Evolutionary conservation across 2,797 vertebrate species (phyloP).

Genomic region (Cetoscarus ocellatus): DNA sequence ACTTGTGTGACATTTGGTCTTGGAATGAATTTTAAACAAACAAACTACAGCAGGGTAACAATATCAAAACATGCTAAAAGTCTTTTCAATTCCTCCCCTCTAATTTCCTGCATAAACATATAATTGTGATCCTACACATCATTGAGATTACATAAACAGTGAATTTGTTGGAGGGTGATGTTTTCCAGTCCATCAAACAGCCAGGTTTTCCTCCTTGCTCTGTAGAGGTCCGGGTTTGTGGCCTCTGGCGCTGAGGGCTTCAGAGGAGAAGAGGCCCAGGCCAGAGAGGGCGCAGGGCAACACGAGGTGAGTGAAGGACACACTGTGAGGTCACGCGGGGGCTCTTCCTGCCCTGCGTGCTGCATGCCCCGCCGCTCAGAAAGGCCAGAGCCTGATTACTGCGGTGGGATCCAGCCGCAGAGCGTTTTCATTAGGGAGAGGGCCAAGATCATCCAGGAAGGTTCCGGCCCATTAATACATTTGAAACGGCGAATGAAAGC

Average conservation of each 20-base stretch:
- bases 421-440: conserved; percentile 88
- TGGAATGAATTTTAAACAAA: conserved; percentile 27
- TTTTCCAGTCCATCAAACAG: conserved; percentile 57
- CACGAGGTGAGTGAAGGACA: conserved; percentile 74
- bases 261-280: conserved; percentile 68
- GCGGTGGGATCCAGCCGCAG: conserved; percentile 81
- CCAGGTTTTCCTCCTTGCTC: conserved; percentile 37
- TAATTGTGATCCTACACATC: conserved; percentile 51
- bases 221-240: conserved; percentile 44
- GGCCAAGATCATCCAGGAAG: conserved; percentile 88
- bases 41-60: conserved; percentile 20
- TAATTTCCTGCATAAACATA: conserved; percentile 37
- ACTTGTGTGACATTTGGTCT: conserved; percentile 31
- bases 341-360: conserved; percentile 81
- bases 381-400: conserved; percentile 84
- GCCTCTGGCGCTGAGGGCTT: conserved; percentile 58
- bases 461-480: conserved; percentile 90
- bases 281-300: conserved; percentile 71
- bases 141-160: conserved; percentile 63
- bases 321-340: conserved; percentile 76
- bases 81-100: conserved; percentile 41
- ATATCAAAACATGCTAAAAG: conserved; percentile 41
- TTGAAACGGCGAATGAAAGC: conserved; percentile 86
- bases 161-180: conserved; percentile 52
- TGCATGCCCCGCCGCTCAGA: conserved; percentile 76